Percentiles rank a stretch among this genome's conserved stretches.
These are phyloP conservation scores for Pseudococcus longispinus DNA, from an alignment of 2,888 invertebrate species.

Conservation along the genomic window DNA sequence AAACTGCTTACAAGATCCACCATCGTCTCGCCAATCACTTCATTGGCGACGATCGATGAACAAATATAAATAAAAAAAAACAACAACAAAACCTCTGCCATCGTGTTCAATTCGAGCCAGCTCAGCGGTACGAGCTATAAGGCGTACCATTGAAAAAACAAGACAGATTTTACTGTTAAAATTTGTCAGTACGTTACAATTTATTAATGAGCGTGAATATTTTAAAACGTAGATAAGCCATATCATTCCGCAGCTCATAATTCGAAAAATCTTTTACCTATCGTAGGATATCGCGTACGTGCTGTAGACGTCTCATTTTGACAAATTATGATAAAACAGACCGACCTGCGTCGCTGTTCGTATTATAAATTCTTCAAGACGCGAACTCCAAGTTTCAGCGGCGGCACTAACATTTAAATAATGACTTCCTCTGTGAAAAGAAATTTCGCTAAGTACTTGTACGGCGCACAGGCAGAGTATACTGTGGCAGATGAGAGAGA, in stretches of 20 bases:
- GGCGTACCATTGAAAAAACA: not conserved
- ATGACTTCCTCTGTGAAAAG: conserved; percentile 51
- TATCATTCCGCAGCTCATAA: conserved; percentile 29
- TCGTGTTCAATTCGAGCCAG: not conserved
- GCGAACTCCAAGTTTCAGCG: not conserved
- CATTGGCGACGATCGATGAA: conserved; percentile 21
- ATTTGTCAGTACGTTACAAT: conserved; percentile 23
- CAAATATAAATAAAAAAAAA: not conserved
- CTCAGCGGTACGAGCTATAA: not conserved
- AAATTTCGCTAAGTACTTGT: conserved; percentile 50
- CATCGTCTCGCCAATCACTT: not conserved
- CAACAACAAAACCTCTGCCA: not conserved
- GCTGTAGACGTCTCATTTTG: conserved; percentile 11
- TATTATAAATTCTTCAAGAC: conserved; percentile 30
- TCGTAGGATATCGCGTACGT: not conserved
- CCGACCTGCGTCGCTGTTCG: not conserved
- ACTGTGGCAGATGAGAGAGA: not conserved
- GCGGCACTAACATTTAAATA: conserved; percentile 42
- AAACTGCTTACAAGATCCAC: not conserved
- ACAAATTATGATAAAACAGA: conserved; percentile 45
- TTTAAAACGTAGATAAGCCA: conserved; percentile 29
- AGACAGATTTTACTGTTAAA: conserved; percentile 28
- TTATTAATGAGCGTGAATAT: conserved; percentile 28
- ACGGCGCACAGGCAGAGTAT: not conserved
- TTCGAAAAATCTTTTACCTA: conserved; percentile 28